Conservation (phyloP, 1,140 invertebrate species). For the Cyrtorhinus lividipennis region DNA sequence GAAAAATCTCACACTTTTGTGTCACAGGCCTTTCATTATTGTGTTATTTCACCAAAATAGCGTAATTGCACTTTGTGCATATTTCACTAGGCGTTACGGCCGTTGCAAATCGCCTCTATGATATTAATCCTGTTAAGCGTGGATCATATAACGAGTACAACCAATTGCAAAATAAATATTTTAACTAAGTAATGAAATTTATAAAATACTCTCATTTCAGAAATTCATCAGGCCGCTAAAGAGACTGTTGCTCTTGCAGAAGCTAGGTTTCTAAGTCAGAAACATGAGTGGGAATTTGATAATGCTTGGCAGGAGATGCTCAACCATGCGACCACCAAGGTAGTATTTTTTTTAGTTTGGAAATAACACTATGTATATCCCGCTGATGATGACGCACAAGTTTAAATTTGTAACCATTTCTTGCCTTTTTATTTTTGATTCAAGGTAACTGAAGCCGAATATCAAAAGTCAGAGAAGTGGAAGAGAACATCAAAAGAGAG, state of each 20-base stretch:
- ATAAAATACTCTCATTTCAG: too few species aligned
- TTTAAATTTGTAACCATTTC: background rate
- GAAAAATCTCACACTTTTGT: too few species aligned
- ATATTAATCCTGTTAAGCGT: too few species aligned
- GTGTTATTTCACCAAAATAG: too few species aligned
- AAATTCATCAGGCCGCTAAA: slow-evolving; percentile 83
- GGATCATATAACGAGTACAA: too few species aligned
- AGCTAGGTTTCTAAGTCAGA: slow-evolving; percentile 65
- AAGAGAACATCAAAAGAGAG: slow-evolving; percentile 64
- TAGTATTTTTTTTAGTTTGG: slow-evolving; percentile 28
- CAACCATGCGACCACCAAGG: slow-evolving; percentile 85
- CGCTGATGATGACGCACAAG: background rate
- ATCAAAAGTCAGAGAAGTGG: slow-evolving; percentile 73
- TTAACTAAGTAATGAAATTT: too few species aligned
- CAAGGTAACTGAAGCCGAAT: slow-evolving; percentile 90
- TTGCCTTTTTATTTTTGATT: slow-evolving; percentile 22
- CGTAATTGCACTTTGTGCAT: too few species aligned
- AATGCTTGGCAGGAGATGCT: slow-evolving; percentile 97
- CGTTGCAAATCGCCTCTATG: too few species aligned
- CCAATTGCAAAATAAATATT: too few species aligned
- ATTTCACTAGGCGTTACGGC: too few species aligned
- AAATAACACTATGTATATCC: background rate
- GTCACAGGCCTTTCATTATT: too few species aligned
- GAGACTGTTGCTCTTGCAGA: slow-evolving; percentile 87
- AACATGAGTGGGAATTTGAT: slow-evolving; percentile 73